Evolutionary conservation across 2,888 invertebrate species (phyloP), one percentile per base, ranked within the genome.

Genomic region (Drosophila prolongata): DNA sequence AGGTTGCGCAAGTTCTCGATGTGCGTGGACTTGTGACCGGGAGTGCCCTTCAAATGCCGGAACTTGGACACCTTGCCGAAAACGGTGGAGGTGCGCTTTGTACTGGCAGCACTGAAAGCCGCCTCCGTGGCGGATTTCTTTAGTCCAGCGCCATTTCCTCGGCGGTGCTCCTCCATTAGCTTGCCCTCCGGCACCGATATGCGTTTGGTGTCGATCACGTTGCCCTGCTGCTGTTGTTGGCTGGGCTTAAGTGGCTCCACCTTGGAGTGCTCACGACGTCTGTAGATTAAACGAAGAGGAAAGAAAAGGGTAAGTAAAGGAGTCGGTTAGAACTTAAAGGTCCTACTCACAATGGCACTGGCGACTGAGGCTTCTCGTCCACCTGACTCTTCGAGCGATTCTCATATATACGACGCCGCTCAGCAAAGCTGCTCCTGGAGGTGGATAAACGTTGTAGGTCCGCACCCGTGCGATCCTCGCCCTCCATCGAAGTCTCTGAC

Each of bases 1-100:
- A 98, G 94, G 90, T 98, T 98, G 69, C 97, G 95, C 70, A 98
- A 94, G 90, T 98, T 98, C 90, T 98, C 98, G 77, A 98, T 96
- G 87, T 98, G 97, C 2, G 96, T 95, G 24, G 97, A 97, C 92
- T 97, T 97, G 92, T 98, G 98, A 0, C 96, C 95, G 0, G 97
- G 95, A 5, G 97, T 97, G 37, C 98, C 98, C 91, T 98, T 98
- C 85, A 98, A 92, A 90, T 98, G 98, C 1, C 98, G 95, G 92
- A 97, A 98, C 92, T 98, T 98, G 0, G 98, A 97, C 40, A 97
- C 97, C 85, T 96, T 95, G 19, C 96, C 97, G 89, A 97, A 97
- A 1, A 97, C 97, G 11, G 97, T 97, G 0, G 97, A 97, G 0
- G 96, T 97, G 80, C 97, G 93, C 87, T 97, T 97, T 0, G 96